Evolutionary conservation across 2,888 invertebrate species (phyloP), one percentile per base, ranked within the genome.

Genomic region (Eutolmus rufibarbis): DNA sequence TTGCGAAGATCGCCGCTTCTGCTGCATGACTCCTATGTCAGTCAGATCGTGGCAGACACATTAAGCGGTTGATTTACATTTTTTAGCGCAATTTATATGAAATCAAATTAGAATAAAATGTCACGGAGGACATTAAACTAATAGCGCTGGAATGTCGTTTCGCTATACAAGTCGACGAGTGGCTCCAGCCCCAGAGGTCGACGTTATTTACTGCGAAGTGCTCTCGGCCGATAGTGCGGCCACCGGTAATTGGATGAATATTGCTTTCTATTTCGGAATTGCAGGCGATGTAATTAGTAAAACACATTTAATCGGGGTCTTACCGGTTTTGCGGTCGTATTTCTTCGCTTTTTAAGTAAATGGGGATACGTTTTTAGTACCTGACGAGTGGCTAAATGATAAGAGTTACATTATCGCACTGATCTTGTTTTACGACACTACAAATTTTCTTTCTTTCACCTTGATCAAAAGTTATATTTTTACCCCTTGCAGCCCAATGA

Each of bases 81-180:
- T 51, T 81, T 56, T 51, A 51, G 46, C 81, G 81, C 31, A 56
- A 31, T 81, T 81, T 81, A 56, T 81, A 43, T 34, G 81, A 43
- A 56, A 81, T 81, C 40, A 78, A 78, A 78, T 78, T 78, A 56
- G 51, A 81, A 56, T 56, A 56, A 81, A 81, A 56, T 51, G 81
- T 43, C 56, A 76, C 76, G 40, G 40, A 40, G 76, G 37, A 40
- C 34, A 76, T 76, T 76, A 76, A 37, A 76, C 40, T 76, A 66
- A 66, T 66, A 66, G 66, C 66, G 28, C 4, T 66, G 66, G 66
- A 66, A 66, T 66, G 66, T 66, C 66, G 66, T n/a, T 56, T 23
- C 66, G 14, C 28, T 23, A 46, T 46, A 5, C 43, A 46, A 46
- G 1, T 46, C 43, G 16, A 46, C 23, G 8, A 23, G 66, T 19